Evolutionary conservation across 2,113 vertebrate species (phyloP), one percentile per base, ranked within the genome.

Genomic region (Callochromis pleurospilus): DNA sequence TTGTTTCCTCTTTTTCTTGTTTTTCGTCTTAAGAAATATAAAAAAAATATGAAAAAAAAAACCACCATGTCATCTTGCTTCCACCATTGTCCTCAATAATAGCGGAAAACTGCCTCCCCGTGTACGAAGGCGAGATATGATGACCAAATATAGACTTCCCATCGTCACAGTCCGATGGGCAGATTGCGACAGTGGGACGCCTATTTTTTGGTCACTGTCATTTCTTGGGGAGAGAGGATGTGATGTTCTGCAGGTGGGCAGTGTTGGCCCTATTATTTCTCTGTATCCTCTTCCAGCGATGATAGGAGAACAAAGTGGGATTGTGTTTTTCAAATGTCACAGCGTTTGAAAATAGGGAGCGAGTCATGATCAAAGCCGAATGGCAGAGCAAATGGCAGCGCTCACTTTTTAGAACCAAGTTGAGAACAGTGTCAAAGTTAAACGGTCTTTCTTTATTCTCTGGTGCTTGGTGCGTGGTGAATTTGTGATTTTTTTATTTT

Each of bases 101-200:
- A 53, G 88, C 9, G n/a, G 12, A 77, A 86, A 92, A 84, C 88
- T 58, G 84, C 85, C 49, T 85, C 90, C 51, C 75, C 7, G 77
- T 62, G 33, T 79, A 81, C 62, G 62, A 89, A 90, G 86, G 80
- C 3, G 15, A 88, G 84, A 87, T 75, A 89, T 86, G 91, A 93
- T 55, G 93, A 90, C 87, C 93, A 89, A 94, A 89, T 86, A 51
- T n/a, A 89, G 92, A 77, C 93, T 90, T 93, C 89, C 93, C 82
- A 83, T 81, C 19, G 89, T 54, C 73, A 19, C 81, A 68, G 89
- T 92, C 88, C 79, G 70, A 47, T 70, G 53, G 92, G 88, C 87
- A 95, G 92, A 94, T 95, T 93, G 93, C 79, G 89, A 85, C 94
- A 88, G 93, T 91, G 6, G 94, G 94, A 89, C 24, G 87, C 88